Conservation (phyloP, 2,113 vertebrate genomes). For the Clarias macrocephalus region DNA sequence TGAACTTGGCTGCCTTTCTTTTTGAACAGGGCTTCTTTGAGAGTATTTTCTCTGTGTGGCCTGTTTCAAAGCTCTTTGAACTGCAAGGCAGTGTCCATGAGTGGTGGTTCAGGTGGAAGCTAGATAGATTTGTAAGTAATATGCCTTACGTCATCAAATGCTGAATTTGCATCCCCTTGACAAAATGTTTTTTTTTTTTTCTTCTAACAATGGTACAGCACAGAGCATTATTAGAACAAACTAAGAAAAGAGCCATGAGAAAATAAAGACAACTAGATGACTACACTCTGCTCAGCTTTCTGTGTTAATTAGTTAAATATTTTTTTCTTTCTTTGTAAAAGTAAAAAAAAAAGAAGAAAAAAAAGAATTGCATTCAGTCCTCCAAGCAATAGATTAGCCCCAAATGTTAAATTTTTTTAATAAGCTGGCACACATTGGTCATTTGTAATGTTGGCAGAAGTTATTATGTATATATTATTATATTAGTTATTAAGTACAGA, state of each 20-base stretch:
- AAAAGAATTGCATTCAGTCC: too few species aligned
- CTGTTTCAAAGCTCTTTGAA: constrained; percentile 90
- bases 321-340: background rate
- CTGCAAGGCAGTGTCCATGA: constrained; percentile 90
- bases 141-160: constrained; percentile 17
- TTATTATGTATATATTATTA: too few species aligned
- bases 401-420: background rate
- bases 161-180: background rate
- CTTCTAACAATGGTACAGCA: background rate
- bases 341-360: background rate
- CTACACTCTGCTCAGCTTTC: too few species aligned
- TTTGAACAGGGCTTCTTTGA: constrained; percentile 84
- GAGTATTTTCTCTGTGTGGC: constrained; percentile 92
- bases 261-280: background rate
- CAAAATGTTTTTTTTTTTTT: background rate
- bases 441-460: background rate
- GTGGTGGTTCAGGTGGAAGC: constrained; percentile 98
- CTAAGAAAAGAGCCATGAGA: background rate
- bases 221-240: background rate
- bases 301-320: background rate
- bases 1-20: constrained; percentile 13
- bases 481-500: too few species aligned
- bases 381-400: background rate
- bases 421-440: background rate
- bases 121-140: constrained; percentile 90